Evolutionary conservation across 1,140 invertebrate genomes (phyloP), one percentile per base, ranked within the genome.

Genomic region (Sycophila sp.): DNA sequence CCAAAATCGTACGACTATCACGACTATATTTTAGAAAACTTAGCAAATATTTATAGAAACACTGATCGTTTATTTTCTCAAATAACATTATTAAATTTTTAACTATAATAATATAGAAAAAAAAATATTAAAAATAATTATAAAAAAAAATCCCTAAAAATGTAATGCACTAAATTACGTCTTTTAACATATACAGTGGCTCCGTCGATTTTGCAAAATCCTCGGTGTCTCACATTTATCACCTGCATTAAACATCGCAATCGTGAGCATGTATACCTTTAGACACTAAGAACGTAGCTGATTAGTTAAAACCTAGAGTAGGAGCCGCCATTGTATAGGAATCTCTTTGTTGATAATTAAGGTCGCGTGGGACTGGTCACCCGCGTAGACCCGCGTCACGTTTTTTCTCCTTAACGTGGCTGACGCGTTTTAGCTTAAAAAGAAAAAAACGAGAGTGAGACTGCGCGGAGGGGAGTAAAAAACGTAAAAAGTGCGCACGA

Each of bases 211-310:
- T 64, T 58, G 28, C 49, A 56, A 64, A 55, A 45, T n/a, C n/a
- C n/a, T n/a, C n/a, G n/a, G n/a, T n/a, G 24, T 19, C 19, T 63
- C 51, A 26, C 7, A 78, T 65, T 76, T 75, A 77, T 82, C 77
- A 78, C 78, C 77, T 81, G 78, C 79, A 76, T 73, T 76, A 77
- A 73, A 77, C 76, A 74, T 51, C 42, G 62, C 62, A 49, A 81
- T 73, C 74, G 82, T 85, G 81, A 84, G 80, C 82, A 84, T 85
- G 85, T 86, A 86, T 86, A 85, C 84, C 81, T 83, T 76, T 86
- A 86, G 83, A 77, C 59, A 60, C 72, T 85, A 85, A 85, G 79
- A 75, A 51, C 78, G 74, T 86, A 86, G 82, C 75, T 81, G 77
- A 82, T 78, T 84, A 84, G 81, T 74, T 76, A 76, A 78, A 83